A percentile compares a stretch with the other conserved stretches of the same genome.
These are phyloP conservation scores for Nebria ingens DNA, from an alignment of 1,140 invertebrate species.

Conservation along the genomic window DNA sequence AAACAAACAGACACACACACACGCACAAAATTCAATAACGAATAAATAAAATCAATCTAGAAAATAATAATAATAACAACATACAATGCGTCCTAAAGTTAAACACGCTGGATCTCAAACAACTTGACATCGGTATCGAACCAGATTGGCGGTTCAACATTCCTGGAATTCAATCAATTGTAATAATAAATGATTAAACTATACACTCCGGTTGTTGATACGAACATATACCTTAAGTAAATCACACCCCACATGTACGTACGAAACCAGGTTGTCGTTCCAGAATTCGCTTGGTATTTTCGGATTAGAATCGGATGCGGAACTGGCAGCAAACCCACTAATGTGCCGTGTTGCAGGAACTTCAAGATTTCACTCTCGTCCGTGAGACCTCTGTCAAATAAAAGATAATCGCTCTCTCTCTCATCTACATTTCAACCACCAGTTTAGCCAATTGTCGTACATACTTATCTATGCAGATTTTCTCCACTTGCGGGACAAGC, in stretches of 20 bases:
- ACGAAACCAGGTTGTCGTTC: constrained; percentile 97
- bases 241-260: constrained; percentile 99
- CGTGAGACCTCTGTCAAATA: constrained; percentile 78
- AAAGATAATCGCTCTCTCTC: constrained; percentile 16
- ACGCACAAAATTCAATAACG: no score
- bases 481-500: constrained; percentile 97
- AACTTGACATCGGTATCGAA: constrained; percentile 98
- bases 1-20: no score
- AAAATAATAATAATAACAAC: no score
- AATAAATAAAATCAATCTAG: no score
- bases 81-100: constrained; percentile 30
- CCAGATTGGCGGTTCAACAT: constrained; percentile 98
- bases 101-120: constrained; percentile 92
- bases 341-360: constrained; percentile 96
- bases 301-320: constrained; percentile 98
- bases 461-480: constrained; percentile 99
- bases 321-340: constrained; percentile 94
- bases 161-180: no score
- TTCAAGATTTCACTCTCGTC: constrained; percentile 99
- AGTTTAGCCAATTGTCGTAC: constrained; percentile 25
- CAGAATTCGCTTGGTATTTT: constrained; percentile 97
- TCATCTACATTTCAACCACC: constrained; percentile 13
- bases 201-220: not conserved
- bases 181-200: constrained; percentile 28
- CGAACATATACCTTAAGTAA: constrained; percentile 67